Conservation (phyloP, 2,797 vertebrate species). For the Poecilia velifera region DNA sequence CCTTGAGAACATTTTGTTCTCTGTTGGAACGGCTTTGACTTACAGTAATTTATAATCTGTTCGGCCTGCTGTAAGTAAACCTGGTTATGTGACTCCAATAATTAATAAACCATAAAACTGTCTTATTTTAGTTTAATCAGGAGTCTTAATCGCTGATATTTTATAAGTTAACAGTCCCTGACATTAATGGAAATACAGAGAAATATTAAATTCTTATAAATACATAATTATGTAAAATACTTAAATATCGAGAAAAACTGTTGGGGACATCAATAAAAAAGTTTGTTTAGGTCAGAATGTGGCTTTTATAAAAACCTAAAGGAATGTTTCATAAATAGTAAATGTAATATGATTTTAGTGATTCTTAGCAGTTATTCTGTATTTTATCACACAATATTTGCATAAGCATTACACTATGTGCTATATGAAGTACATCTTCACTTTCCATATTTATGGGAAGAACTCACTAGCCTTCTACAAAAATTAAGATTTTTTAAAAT, state of each 20-base stretch:
- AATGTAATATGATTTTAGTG: no score
- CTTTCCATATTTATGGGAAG: no score
- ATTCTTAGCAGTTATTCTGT: no score
- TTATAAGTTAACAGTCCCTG: background rate
- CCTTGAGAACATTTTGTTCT: background rate
- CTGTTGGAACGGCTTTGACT: background rate
- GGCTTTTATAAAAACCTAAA: no score
- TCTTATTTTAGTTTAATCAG: background rate
- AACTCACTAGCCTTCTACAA: no score
- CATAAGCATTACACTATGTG: no score
- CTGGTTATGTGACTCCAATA: background rate
- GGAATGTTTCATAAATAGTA: no score
- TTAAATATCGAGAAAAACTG: background rate
- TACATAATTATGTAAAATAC: background rate
- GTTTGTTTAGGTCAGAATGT: no score
- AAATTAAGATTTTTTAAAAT: background rate
- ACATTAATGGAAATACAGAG: background rate
- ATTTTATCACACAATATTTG: no score
- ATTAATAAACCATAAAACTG: background rate
- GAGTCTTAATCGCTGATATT: background rate
- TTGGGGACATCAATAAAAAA: background rate
- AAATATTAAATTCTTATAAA: background rate
- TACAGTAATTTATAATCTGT: background rate
- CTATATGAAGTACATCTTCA: no score
- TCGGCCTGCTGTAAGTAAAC: background rate